Evolutionary conservation across 2,888 invertebrate genomes (phyloP).

Genomic region (Spicauda simplicius): DNA sequence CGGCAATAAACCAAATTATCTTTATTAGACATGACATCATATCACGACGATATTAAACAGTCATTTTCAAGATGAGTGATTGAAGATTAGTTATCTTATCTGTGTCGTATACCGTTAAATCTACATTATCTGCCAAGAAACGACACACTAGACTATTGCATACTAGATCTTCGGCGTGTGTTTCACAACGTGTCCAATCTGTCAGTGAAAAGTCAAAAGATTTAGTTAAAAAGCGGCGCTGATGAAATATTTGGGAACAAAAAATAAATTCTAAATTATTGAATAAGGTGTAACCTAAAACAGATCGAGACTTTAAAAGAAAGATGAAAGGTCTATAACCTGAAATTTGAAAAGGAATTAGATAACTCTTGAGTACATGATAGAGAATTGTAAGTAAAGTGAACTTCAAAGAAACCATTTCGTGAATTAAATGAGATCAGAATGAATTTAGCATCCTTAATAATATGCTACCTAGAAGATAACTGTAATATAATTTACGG

Average conservation of each 20-base stretch:
- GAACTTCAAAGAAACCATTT: not conserved
- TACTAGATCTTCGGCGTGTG: constrained; percentile 2
- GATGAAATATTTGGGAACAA: too few relatives aligned
- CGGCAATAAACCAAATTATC: too few relatives aligned
- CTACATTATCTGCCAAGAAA: constrained; percentile 21
- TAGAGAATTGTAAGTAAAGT: not conserved
- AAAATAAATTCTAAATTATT: too few relatives aligned
- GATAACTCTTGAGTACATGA: not conserved
- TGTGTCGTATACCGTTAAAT: constrained; percentile 11
- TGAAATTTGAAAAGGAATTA: not conserved
- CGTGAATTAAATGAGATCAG: not conserved
- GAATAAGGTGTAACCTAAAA: not conserved
- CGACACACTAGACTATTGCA: constrained; percentile 2
- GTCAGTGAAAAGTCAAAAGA: constrained; percentile 1
- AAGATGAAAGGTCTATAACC: not conserved
- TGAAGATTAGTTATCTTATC: constrained; percentile 27
- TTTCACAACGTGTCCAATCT: not conserved
- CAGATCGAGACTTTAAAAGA: not conserved
- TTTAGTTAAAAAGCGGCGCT: not conserved
- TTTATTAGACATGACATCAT: too few relatives aligned
- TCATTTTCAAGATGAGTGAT: constrained; percentile 18
- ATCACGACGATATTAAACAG: not conserved
- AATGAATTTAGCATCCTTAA: constrained; percentile 26
- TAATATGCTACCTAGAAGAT: constrained; percentile 23
- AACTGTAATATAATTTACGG: constrained; percentile 14